These are phyloP conservation scores for Ypsolopha scabrella DNA, from an alignment of 2,888 invertebrate genomes.

Conservation along the genomic window DNA sequence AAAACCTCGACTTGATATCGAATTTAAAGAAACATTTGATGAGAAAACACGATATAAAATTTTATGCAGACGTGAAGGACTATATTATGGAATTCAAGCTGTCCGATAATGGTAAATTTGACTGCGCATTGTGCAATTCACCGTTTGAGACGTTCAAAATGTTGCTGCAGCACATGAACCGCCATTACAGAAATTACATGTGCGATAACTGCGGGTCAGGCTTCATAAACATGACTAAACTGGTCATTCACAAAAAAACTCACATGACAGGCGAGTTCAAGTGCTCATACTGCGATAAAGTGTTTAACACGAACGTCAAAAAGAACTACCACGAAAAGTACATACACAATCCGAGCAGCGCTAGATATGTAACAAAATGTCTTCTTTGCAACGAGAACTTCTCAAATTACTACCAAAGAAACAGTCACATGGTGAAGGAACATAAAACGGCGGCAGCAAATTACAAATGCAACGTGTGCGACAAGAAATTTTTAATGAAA, in stretches of 20 bases:
- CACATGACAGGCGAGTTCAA: conserved; percentile 16
- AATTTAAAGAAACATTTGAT: neutral
- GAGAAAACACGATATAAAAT: neutral
- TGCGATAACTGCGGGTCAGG: conserved; percentile 6
- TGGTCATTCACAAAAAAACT: conserved; percentile 6
- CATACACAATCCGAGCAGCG: conserved; percentile 25
- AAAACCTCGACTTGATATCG: neutral
- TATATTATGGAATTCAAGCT: conserved; percentile 6
- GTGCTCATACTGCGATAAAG: conserved; percentile 16
- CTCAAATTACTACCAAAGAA: conserved; percentile 49
- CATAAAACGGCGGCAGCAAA: conserved; percentile 44
- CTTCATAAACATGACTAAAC: conserved; percentile 1
- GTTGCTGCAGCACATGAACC: conserved; percentile 6
- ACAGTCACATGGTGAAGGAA: conserved; percentile 45
- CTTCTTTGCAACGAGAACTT: conserved; percentile 49
- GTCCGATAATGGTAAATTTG: neutral
- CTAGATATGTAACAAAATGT: conserved; percentile 36
- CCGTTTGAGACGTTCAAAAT: conserved; percentile 1
- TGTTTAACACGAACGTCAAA: conserved; percentile 13
- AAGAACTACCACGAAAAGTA: conserved; percentile 26
- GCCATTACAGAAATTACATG: conserved; percentile 6
- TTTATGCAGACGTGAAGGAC: neutral
- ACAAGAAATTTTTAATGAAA: conserved; percentile 48
- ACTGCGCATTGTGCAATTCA: conserved; percentile 2
- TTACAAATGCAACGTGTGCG: conserved; percentile 55